A percentile compares a stretch with the other conserved stretches of the same genome.
Evolutionary conservation across 2,113 vertebrate species (phyloP).

Genomic region (Phyllopteryx taeniolatus): DNA sequence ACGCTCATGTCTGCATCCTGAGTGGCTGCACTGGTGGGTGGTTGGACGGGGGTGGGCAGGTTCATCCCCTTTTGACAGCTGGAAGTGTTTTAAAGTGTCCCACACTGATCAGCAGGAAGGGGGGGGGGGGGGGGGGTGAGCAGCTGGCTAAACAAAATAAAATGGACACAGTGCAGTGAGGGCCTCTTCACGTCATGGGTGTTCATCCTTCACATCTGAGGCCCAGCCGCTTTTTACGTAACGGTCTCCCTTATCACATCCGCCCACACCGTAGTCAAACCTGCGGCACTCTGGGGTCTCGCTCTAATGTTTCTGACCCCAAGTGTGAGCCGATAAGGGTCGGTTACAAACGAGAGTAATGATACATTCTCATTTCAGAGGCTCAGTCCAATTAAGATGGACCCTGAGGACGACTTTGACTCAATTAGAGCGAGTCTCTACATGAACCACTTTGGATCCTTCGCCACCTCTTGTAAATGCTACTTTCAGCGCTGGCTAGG

Average conservation of each 20-base stretch:
- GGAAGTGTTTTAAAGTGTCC: slow-evolving; percentile 57
- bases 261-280: slow-evolving; percentile 4
- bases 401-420: slow-evolving; percentile 58
- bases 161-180: slow-evolving; percentile 48
- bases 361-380: slow-evolving; percentile 58
- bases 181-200: slow-evolving; percentile 32
- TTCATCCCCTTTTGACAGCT: slow-evolving; percentile 53
- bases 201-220: slow-evolving; percentile 50
- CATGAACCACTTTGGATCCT: slow-evolving; percentile 55
- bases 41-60: slow-evolving; percentile 3
- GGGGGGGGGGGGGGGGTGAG: slow-evolving; percentile 39
- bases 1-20: slow-evolving; percentile 53
- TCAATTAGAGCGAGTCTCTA: slow-evolving; percentile 64
- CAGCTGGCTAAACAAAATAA: slow-evolving; percentile 67
- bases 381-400: slow-evolving; percentile 59
- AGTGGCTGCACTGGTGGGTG: slow-evolving; percentile 34
- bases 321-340: slow-evolving; percentile 25
- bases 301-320: slow-evolving; percentile 8
- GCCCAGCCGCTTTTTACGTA: slow-evolving; percentile 32
- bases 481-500: slow-evolving; percentile 9
- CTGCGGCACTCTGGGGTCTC: background rate
- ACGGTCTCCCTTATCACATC: slow-evolving; percentile 26
- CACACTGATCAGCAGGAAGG: slow-evolving; percentile 52
- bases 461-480: slow-evolving; percentile 9
- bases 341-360: slow-evolving; percentile 48